Evolutionary conservation across 2,888 invertebrate species (phyloP).

Genomic region (Cyaniris semiargus): DNA sequence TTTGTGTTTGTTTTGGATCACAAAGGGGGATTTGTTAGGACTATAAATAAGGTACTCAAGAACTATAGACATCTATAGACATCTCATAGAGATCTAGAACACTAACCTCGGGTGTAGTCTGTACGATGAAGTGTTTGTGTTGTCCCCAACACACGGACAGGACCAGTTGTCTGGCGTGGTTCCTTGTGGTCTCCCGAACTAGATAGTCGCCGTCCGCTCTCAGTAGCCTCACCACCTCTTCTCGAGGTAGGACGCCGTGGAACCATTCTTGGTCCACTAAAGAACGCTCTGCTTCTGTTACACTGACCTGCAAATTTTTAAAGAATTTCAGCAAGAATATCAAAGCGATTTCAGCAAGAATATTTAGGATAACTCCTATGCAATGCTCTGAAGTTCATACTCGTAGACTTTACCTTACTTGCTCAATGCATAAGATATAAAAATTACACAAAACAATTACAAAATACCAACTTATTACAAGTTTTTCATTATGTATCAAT

Average conservation of each 20-base stretch:
- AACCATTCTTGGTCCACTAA: constrained; percentile 97
- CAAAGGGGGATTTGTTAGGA: too few relatives aligned
- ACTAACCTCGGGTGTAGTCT: constrained; percentile 92
- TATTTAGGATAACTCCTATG: neutral
- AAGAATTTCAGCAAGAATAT: too few relatives aligned
- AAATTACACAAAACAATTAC: neutral
- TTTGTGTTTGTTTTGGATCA: too few relatives aligned
- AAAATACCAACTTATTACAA: neutral
- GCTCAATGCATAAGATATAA: neutral
- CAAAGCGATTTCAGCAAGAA: neutral
- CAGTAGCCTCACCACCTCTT: constrained; percentile 95
- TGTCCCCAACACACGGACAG: constrained; percentile 97
- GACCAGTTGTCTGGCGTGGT: constrained; percentile 95
- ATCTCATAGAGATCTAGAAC: too few relatives aligned
- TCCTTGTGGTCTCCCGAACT: constrained; percentile 94
- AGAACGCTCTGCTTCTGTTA: constrained; percentile 82
- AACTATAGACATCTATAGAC: too few relatives aligned
- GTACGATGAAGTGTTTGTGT: constrained; percentile 98
- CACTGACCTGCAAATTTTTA: constrained; percentile 59
- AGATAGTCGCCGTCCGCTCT: constrained; percentile 97
- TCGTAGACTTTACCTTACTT: neutral
- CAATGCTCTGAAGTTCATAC: too few relatives aligned
- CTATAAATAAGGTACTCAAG: too few relatives aligned
- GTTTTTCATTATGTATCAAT: neutral
- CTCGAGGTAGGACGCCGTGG: constrained; percentile 96